These are phyloP conservation scores for Holothuria scabra DNA, from an alignment of 53 echinoderm and acorn worm genomes.

Conservation along the genomic window DNA sequence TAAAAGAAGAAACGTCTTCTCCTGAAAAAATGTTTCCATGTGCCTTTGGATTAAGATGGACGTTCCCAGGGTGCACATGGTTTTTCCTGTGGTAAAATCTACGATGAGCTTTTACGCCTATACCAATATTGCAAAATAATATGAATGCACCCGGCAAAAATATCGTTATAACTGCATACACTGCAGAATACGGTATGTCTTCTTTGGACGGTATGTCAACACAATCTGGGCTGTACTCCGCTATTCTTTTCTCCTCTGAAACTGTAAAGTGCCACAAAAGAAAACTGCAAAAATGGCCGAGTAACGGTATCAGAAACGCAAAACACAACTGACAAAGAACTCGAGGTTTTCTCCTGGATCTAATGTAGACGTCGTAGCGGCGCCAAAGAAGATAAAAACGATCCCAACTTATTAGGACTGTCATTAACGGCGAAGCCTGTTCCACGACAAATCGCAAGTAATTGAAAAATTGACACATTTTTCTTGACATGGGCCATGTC, in stretches of 20 bases:
- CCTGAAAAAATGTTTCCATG: too few relatives aligned
- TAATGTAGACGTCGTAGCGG: conserved; percentile 55
- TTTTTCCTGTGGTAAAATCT: conserved; percentile 35
- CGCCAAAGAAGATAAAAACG: conserved; percentile 50
- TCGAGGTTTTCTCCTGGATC: conserved; percentile 32
- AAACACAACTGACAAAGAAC: conserved; percentile 41
- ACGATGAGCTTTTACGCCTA: conserved; percentile 49
- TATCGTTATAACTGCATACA: conserved; percentile 61
- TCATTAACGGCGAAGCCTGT: conserved; percentile 55
- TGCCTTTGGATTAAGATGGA: not conserved
- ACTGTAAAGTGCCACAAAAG: conserved; percentile 55
- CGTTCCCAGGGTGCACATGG: not conserved
- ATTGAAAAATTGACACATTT: conserved; percentile 54
- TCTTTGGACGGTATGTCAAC: conserved; percentile 58
- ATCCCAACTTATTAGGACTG: conserved; percentile 63
- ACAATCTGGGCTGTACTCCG: conserved; percentile 64
- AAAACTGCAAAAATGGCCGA: conserved; percentile 55
- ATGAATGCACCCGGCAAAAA: conserved; percentile 55
- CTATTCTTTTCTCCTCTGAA: conserved; percentile 27
- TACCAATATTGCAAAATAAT: conserved; percentile 40
- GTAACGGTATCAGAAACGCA: conserved; percentile 58
- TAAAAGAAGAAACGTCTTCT: too few relatives aligned
- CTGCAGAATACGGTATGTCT: conserved; percentile 61
- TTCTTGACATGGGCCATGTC: conserved; percentile 53
- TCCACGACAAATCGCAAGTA: conserved; percentile 64